A percentile compares a stretch with the other conserved stretches of the same genome.
These are phyloP conservation scores for Formica exsecta DNA, from an alignment of 1,140 invertebrate genomes.

Conservation along the genomic window DNA sequence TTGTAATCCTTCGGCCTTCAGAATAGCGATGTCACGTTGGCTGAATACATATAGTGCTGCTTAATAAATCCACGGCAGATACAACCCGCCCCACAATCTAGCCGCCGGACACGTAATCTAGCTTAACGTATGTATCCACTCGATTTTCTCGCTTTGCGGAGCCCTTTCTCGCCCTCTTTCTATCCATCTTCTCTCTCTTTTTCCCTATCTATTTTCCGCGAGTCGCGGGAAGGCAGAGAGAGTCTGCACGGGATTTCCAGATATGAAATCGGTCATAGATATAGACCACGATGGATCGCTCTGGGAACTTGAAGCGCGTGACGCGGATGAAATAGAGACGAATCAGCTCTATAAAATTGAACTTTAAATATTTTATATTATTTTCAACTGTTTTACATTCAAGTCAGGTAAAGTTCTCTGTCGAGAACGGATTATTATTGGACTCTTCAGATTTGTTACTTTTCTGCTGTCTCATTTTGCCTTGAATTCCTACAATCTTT, in stretches of 20 bases:
- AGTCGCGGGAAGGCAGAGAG: constrained; percentile 5
- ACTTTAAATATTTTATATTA: constrained; percentile 14
- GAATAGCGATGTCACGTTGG: background rate
- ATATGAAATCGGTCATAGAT: constrained; percentile 55
- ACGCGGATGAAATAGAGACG: background rate
- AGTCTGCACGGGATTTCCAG: constrained; percentile 32
- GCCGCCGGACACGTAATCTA: constrained; percentile 72
- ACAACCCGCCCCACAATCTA: constrained; percentile 65
- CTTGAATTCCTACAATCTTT: background rate
- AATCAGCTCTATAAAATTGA: constrained; percentile 48
- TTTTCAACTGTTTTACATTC: constrained; percentile 4
- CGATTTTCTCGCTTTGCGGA: constrained; percentile 68
- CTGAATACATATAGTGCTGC: constrained; percentile 58
- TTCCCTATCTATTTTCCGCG: constrained; percentile 18
- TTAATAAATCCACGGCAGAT: constrained; percentile 74
- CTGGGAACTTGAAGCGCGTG: constrained; percentile 28
- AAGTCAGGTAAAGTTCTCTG: background rate
- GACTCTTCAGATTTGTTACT: background rate
- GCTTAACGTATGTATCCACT: constrained; percentile 72
- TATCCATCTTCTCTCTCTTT: constrained; percentile 18
- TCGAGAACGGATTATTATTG: background rate
- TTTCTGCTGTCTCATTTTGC: background rate
- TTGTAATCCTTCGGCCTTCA: constrained; percentile 65
- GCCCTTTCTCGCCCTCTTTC: constrained; percentile 36
- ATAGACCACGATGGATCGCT: constrained; percentile 53